phyloP scores from a whole-genome alignment of 2,797 vertebrate species.

The Capromys pilorides region DNA sequence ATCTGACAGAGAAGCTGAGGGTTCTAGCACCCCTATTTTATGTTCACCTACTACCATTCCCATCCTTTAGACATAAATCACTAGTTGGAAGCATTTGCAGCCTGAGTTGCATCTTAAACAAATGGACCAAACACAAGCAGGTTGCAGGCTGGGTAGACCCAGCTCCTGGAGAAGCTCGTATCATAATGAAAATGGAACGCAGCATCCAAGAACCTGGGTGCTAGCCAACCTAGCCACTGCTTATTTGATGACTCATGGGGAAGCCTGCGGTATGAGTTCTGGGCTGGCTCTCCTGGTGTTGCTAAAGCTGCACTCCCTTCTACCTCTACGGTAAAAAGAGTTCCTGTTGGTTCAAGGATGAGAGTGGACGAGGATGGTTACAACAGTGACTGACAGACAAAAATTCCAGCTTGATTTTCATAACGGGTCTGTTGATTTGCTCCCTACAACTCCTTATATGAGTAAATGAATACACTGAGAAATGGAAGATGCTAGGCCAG shows the following conservation, averaged over 20 bases:
- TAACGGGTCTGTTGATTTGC: neutral
- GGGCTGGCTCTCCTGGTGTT: neutral
- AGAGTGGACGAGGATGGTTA: neutral
- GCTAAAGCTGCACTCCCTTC: neutral
- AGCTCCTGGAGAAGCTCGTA: neutral
- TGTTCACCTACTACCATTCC: neutral
- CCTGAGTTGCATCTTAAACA: neutral
- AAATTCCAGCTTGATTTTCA: neutral
- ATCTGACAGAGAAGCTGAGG: neutral
- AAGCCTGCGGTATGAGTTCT: conserved; percentile 43
- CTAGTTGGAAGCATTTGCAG: neutral
- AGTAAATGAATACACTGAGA: neutral
- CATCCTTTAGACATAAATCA: neutral
- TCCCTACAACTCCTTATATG: neutral
- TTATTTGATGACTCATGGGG: conserved; percentile 59
- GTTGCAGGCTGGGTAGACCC: neutral
- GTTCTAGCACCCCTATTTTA: neutral
- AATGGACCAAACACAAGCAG: neutral
- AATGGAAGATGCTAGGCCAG: neutral
- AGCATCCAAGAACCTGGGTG: conserved; percentile 53
- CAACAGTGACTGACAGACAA: neutral
- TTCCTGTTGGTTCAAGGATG: neutral
- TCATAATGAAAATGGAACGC: neutral
- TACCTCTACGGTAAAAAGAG: neutral
- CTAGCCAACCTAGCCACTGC: neutral